phyloP scores from a whole-genome alignment of 2,113 vertebrate species.

The Mandrillus leucophaeus region DNA sequence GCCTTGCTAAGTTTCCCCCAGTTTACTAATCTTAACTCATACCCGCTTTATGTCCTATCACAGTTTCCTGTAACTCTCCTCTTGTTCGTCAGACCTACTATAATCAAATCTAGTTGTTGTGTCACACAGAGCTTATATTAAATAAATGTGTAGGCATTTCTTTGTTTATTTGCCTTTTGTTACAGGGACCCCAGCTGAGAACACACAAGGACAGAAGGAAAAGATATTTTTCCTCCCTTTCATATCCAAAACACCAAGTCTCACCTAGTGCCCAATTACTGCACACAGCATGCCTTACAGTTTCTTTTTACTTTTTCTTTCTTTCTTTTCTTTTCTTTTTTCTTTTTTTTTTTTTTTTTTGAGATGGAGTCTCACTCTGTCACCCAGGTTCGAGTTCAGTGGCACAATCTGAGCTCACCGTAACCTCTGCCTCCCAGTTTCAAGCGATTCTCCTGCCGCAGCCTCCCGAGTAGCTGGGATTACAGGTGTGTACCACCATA shows the following conservation, averaged over 20 bases:
- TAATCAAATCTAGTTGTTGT: not conserved
- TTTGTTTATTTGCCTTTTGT: not conserved
- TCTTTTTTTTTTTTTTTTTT: too few species aligned
- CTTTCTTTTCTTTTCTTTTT: too few species aligned
- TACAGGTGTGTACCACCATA: too few species aligned
- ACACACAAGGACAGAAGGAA: not conserved
- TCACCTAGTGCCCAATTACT: not conserved
- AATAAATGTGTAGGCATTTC: not conserved
- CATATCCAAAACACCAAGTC: not conserved
- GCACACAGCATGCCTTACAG: too few species aligned
- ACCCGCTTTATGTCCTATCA: not conserved
- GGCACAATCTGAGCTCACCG: too few species aligned
- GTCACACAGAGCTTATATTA: not conserved
- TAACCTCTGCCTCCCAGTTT: too few species aligned
- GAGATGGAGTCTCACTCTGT: too few species aligned
- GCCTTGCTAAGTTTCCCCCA: not conserved
- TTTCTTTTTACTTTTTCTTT: too few species aligned
- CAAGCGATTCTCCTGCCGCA: too few species aligned
- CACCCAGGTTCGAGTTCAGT: too few species aligned
- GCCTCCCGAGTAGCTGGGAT: too few species aligned
- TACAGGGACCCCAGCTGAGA: not conserved
- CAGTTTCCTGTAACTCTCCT: not conserved
- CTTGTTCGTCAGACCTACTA: not conserved
- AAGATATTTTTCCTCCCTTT: not conserved
- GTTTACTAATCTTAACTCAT: not conserved